Base-by-base conservation (phyloP, 2,113 vertebrate species). In the Natator depressus region DNA sequence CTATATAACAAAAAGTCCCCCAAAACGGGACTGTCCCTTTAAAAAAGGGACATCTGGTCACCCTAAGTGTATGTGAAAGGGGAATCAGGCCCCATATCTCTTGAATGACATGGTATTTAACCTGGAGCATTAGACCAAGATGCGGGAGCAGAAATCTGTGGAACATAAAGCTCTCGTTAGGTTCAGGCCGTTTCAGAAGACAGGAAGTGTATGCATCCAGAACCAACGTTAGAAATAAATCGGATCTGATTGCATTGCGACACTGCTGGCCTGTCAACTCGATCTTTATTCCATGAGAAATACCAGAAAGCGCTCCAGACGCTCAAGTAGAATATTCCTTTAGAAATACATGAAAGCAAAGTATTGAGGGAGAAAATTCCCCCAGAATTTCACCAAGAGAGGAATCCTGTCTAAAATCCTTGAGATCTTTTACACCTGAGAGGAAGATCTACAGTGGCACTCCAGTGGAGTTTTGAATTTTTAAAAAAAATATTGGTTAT, bases 271-370 rank as follows among this genome's bases (percentile, higher is more conserved):
- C 84, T 90, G 93, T 95, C 96, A 95, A 49, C 57, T 80, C 91
- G 79, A 92, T 96, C 55, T 93, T 96, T 92, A 84, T 95, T 96
- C 47, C 85, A 3, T 75, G 75, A 94, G 94, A 96, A 96, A 59
- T 87, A 93, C 49, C 82, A 89, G 84, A 91, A 47, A 47, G 54
- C 89, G 35, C 94, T 93, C 24, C 11, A 24, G 87, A 38, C 54
- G 93, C 10, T 57, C 65, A 82, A 87, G 38, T 76, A 69, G 79
- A 93, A 57, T 84, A 57, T n/a, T 89, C 55, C 50, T 84, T 87
- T 84, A 29, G 76, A 91, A 92, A 89, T 85, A 22, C 51, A 89
- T 69, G 82, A 54, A 54, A 81, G 49, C 42, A 50, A 88, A 88
- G 24, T 38, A 89, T 2, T 27, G 76, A 84, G 53, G 78, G 11